Evolutionary conservation across 2,113 vertebrate genomes (phyloP).

Genomic region (Cephalopterus ornatus): DNA sequence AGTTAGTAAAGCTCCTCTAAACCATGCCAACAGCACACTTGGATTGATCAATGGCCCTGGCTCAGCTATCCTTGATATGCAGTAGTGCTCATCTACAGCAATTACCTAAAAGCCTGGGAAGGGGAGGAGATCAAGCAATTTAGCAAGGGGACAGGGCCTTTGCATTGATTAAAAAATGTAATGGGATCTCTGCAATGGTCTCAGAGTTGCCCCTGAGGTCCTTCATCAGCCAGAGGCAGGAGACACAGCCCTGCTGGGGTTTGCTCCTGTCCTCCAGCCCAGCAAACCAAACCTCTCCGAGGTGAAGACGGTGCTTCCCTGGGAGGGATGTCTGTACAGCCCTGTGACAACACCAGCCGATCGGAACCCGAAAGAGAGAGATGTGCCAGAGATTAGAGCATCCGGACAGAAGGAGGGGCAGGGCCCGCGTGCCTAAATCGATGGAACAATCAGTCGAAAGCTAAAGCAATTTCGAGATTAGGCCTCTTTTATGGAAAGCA

Average conservation of each 20-base stretch:
- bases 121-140: constrained; percentile 45
- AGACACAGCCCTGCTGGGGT: neutral
- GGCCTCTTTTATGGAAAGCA: constrained; percentile 60
- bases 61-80: neutral
- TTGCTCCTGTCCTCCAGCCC: neutral
- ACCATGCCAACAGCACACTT: constrained; percentile 24
- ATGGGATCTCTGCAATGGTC: neutral
- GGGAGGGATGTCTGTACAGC: neutral
- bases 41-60: constrained; percentile 55
- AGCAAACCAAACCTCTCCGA: neutral
- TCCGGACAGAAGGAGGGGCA: neutral
- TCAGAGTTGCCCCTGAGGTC: neutral
- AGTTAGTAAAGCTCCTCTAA: constrained; percentile 35
- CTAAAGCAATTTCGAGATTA: constrained; percentile 70
- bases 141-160: constrained; percentile 31
- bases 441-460: constrained; percentile 71
- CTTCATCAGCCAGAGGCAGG: neutral
- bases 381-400: neutral
- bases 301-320: neutral
- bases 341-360: rapidly evolving
- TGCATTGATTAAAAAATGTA: constrained; percentile 37
- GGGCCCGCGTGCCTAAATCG: constrained; percentile 50
- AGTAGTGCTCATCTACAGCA: neutral
- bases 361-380: neutral
- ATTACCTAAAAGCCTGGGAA: constrained; percentile 57